Percentiles rank a stretch among this genome's conserved stretches.
These are phyloP conservation scores for Cephus rjabovi DNA, from an alignment of 2,888 invertebrate genomes.

Conservation along the genomic window DNA sequence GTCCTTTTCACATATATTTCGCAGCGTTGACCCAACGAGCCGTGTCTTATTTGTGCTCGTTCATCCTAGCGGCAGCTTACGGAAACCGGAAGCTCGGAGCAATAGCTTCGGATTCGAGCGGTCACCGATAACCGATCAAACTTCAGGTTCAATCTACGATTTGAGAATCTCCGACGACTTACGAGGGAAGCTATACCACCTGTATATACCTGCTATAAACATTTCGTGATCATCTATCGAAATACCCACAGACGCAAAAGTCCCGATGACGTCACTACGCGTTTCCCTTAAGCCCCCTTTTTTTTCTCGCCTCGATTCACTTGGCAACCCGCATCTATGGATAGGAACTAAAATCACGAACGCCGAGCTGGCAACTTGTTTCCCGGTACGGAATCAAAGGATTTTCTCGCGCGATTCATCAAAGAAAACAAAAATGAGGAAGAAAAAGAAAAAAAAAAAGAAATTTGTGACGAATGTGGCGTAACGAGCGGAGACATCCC, in stretches of 20 bases:
- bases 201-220: not conserved
- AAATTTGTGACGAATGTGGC: not conserved
- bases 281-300: not conserved
- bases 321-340: not conserved
- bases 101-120: not conserved
- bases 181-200: not conserved
- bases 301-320: not conserved
- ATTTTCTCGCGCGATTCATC: not conserved
- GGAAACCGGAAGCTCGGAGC: not conserved
- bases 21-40: not conserved
- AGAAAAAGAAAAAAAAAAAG: not conserved
- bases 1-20: not conserved
- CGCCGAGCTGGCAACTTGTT: not conserved
- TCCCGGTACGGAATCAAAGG: not conserved
- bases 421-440: not conserved
- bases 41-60: not conserved
- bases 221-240: not conserved
- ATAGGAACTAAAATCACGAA: not conserved
- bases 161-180: not conserved
- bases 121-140: not conserved
- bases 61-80: not conserved
- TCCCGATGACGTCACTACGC: too few relatives aligned
- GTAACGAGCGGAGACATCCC: not conserved
- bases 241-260: too few relatives aligned
- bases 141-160: not conserved